These are phyloP conservation scores for Osmoderma eremita DNA, from an alignment of 2,888 invertebrate species.

Conservation along the genomic window DNA sequence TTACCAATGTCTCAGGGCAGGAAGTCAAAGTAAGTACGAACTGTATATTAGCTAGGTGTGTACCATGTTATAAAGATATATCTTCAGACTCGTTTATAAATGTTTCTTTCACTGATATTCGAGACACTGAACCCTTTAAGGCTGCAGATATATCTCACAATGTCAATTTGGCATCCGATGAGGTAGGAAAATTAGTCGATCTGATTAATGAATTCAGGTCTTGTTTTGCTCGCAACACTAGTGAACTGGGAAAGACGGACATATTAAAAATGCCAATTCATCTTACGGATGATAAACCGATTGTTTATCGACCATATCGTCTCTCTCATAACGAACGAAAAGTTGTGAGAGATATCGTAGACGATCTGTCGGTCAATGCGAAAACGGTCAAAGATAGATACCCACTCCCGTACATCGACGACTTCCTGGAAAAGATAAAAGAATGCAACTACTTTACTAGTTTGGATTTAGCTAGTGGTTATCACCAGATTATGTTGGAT, in stretches of 20 bases:
- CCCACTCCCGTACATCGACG: no score
- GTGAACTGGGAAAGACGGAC: background rate
- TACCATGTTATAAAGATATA: slow-evolving; percentile 15
- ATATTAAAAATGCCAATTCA: background rate
- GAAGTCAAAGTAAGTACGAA: slow-evolving; percentile 16
- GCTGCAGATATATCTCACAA: background rate
- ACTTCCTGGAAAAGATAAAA: no score
- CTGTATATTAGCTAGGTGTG: slow-evolving; percentile 14
- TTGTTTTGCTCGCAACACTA: background rate
- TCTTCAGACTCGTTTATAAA: background rate
- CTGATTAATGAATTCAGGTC: background rate
- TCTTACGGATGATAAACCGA: background rate
- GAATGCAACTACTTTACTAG: no score
- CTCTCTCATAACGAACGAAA: background rate
- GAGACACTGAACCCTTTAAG: background rate
- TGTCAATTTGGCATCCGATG: background rate
- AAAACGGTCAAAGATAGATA: no score
- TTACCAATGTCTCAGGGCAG: slow-evolving; percentile 6
- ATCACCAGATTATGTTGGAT: no score
- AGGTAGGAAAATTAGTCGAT: background rate
- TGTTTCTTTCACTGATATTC: background rate
- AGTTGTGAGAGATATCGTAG: background rate
- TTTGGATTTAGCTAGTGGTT: no score
- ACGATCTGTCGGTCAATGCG: no score
- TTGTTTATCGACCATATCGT: background rate